Evolutionary conservation across 2,888 invertebrate species (phyloP), one percentile per base, ranked within the genome.

Genomic region (Abrostola tripartita): DNA sequence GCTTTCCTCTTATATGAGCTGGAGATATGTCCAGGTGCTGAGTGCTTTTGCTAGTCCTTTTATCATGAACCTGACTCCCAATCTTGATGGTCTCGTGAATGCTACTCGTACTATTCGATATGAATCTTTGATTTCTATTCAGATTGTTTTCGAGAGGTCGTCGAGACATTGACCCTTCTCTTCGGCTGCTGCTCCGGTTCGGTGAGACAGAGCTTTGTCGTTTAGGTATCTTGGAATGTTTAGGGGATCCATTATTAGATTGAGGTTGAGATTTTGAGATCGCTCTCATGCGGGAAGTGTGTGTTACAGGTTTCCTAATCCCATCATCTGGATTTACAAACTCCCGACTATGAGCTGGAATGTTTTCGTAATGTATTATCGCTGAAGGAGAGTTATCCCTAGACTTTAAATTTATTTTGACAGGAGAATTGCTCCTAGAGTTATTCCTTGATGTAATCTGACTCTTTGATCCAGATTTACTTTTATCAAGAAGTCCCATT

Each of bases 71-170:
- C 67, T 88, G 87, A 68, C 92, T 91, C 2, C 93, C 94, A 61
- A 93, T 85, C 70, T 83, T 90, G 38, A 92, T 92, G 0, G 91
- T 92, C 76, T 94, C 95, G 58, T 94, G 90, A 52, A 95, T 93
- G 72, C 94, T 95, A 66, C 93, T 95, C 0, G 95, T 93, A 64
- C 95, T 95, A 56, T 89, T 95, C 0, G 95, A 95, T 60, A 95
- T 93, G 37, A 89, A 93, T 68, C 88, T 89, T 76, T 90, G 92
- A 78, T 90, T 91, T 68, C 83, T 87, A 41, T 84, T 89, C 1
- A 94, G 73, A 63, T 82, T 89, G 66, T 85, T 91, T 36, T 90
- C 87, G 10, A 85, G 62, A 5, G 86, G 85, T 74, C 83, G 85
- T 76, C 84, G 84, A 5, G 86, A 80, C 63, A 71, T 83, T 5